These are phyloP conservation scores for Drosophila watanabei DNA, from an alignment of 1,140 invertebrate species.

Conservation along the genomic window DNA sequence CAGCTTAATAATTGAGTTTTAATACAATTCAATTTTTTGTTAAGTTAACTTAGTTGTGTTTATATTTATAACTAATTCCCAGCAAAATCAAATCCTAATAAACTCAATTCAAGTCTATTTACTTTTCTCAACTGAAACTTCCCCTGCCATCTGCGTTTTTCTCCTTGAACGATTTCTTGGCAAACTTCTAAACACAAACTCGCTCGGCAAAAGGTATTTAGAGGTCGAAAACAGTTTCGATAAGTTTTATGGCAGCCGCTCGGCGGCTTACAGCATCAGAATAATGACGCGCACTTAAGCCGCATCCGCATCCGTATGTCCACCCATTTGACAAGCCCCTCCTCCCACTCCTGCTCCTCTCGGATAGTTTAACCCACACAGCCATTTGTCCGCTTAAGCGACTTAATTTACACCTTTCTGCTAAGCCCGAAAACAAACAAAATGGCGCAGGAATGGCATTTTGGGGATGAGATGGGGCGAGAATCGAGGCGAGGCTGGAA, in stretches of 20 bases:
- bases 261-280: constrained; percentile 52
- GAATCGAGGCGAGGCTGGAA: constrained; percentile 27
- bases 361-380: constrained; percentile 39
- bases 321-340: constrained; percentile 7
- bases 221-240: constrained; percentile 46
- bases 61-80: background rate
- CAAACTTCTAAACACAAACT: constrained; percentile 10
- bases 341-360: background rate
- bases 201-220: constrained; percentile 4
- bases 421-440: constrained; percentile 73
- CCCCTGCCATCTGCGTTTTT: background rate
- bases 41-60: background rate
- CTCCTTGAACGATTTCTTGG: background rate
- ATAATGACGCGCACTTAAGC: constrained; percentile 74
- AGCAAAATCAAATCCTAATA: background rate
- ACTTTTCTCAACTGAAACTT: background rate
- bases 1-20: background rate
- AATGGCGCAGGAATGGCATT: constrained; percentile 25
- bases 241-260: constrained; percentile 59
- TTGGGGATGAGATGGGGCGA: constrained; percentile 1
- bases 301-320: constrained; percentile 24
- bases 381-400: constrained; percentile 66
- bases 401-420: constrained; percentile 79
- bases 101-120: background rate
- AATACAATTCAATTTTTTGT: rapidly evolving